A percentile compares a stretch with the other conserved stretches of the same genome.
These are phyloP conservation scores for Carcinoscorpius rotundicauda DNA, from an alignment of 1,140 invertebrate species.

Conservation along the genomic window DNA sequence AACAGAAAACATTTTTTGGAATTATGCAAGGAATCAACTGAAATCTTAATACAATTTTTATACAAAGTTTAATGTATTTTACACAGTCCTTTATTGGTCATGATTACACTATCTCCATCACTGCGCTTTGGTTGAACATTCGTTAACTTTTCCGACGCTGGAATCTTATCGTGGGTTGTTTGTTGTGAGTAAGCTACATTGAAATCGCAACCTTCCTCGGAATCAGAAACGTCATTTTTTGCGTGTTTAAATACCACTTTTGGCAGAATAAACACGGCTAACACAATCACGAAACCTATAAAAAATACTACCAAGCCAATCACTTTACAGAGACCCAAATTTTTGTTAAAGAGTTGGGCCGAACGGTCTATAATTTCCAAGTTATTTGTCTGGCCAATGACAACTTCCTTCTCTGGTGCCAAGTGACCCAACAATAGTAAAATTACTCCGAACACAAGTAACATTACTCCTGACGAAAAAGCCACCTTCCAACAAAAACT, in stretches of 20 bases:
- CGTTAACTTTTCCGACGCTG: conserved; percentile 21
- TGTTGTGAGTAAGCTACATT: neutral
- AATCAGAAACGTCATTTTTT: conserved; percentile 30
- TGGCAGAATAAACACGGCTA: conserved; percentile 38
- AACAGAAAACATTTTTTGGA: no score
- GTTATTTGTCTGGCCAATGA: conserved; percentile 35
- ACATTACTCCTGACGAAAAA: conserved; percentile 30
- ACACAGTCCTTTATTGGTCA: conserved; percentile 17
- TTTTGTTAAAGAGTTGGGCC: conserved; percentile 39
- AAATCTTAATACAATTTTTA: no score
- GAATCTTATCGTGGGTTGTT: conserved; percentile 17
- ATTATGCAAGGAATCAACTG: no score
- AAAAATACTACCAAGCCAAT: conserved; percentile 41
- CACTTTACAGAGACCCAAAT: conserved; percentile 40
- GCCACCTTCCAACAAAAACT: conserved; percentile 7
- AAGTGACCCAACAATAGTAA: conserved; percentile 41
- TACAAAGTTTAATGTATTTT: conserved; percentile 7
- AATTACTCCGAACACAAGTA: conserved; percentile 37
- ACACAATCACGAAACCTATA: conserved; percentile 38
- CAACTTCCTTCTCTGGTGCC: conserved; percentile 35
- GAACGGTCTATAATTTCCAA: conserved; percentile 37
- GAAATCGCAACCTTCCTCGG: conserved; percentile 22
- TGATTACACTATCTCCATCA: conserved; percentile 16
- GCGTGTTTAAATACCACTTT: conserved; percentile 36
- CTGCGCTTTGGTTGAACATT: conserved; percentile 21